Evolutionary conservation across 2,113 vertebrate species (phyloP).

Genomic region (Thinocorus orbignyianus): DNA sequence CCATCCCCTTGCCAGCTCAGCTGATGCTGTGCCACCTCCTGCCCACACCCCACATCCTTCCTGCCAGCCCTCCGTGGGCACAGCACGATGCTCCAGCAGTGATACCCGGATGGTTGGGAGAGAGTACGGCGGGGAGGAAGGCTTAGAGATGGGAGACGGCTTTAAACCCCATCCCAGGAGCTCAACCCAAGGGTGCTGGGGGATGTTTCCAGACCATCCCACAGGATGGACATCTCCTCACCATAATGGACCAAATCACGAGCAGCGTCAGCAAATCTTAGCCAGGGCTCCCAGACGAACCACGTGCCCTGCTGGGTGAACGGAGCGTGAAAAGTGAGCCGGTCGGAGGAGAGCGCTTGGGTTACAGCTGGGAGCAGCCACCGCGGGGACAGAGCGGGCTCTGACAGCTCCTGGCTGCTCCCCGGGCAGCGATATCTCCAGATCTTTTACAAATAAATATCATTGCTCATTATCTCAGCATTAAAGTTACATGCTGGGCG

Average conservation of each 20-base stretch:
- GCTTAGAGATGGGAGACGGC: not conserved
- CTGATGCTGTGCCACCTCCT: not conserved
- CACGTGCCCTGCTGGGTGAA: not conserved
- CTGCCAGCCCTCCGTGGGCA: not conserved
- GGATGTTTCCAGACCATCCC: not conserved
- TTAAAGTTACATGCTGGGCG: conserved; percentile 57
- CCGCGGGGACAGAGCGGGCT: not conserved
- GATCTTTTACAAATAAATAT: conserved; percentile 71
- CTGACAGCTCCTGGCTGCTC: conserved; percentile 40
- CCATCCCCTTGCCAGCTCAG: not conserved
- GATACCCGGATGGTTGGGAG: accelerated
- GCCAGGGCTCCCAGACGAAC: not conserved
- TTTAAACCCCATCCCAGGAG: not conserved
- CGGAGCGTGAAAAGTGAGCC: not conserved
- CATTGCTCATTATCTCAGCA: conserved; percentile 56
- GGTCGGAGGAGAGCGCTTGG: not conserved
- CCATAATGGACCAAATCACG: not conserved
- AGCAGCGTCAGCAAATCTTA: conserved; percentile 22
- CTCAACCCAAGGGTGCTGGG: not conserved
- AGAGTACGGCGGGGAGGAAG: not conserved
- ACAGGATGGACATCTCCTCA: not conserved
- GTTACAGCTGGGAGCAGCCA: not conserved
- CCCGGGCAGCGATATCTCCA: conserved; percentile 42
- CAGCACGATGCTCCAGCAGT: accelerated
- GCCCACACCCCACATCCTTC: not conserved